Base-by-base conservation (phyloP, 2,888 invertebrate genomes). In the Bruchidius siliquastri region DNA sequence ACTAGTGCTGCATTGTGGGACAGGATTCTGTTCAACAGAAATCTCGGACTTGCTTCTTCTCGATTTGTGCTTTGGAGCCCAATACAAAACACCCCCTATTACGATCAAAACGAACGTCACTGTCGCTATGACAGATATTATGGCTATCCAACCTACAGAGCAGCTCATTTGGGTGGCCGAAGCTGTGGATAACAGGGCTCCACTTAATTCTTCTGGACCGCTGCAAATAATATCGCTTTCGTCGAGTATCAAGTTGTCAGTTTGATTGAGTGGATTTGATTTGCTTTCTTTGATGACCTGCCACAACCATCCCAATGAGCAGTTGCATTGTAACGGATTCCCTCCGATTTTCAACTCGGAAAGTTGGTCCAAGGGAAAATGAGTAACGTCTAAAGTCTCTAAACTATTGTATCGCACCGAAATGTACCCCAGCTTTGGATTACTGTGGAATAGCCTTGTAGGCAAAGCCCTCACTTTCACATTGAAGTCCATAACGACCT, bases 301-400 rank as follows among this genome's bases (percentile, higher is more conserved):
- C 94, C 95, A 95, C 69, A 96, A 87, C 96, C 96, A 96, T 76
- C 94, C 88, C 75, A 96, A 87, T 72, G 95, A 95, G 84, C 96
- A 96, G 86, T 96, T 96, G 87, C 96, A 96, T 75, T 91, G 90
- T 77, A 96, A 89, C 0, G 95, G 95, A 87, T 96, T 96, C 32
- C 94, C 94, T 49, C 94, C 93, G 72, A 96, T 88, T 79, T 92
- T 91, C 49, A 96, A 88, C 75, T 90, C 90, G 82, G 91, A 90
- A 79, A 96, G 87, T 80, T 92, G 92, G 83, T 96, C 95, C 81
- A 95, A 90, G 32, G 95, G 95, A 82, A 95, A 94, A 85, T 94
- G 93, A 30, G 92, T 92, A 0, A 93, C 93, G 83, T 94, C 94
- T 10, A 96, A 87, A 0, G 93, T 92, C 80, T 91, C 90, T 75